phyloP scores from a whole-genome alignment of 1,140 invertebrate species.

The Drosophila parabipectinata region DNA sequence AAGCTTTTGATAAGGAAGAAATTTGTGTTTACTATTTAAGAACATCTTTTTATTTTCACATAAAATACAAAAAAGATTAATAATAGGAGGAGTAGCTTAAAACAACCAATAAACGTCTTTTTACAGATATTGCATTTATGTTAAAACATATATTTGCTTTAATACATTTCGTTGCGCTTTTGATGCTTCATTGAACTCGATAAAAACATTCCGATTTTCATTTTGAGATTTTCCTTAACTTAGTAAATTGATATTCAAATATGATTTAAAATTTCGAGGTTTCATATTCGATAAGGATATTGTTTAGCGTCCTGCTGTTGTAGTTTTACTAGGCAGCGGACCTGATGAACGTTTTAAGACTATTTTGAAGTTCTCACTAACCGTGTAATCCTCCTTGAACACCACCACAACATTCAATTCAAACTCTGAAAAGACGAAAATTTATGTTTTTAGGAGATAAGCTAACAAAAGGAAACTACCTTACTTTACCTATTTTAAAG shows the following conservation, averaged over 20 bases:
- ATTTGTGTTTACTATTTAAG: too few species aligned
- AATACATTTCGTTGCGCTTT: neutral
- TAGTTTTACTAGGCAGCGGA: conserved; percentile 49
- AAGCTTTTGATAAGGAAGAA: neutral
- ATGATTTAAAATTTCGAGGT: neutral
- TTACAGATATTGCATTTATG: neutral
- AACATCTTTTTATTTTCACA: neutral
- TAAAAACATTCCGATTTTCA: neutral
- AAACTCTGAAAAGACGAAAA: conserved; percentile 91
- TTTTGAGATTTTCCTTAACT: neutral
- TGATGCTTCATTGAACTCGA: neutral
- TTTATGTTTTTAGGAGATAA: neutral
- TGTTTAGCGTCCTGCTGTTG: conserved; percentile 46
- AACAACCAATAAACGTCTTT: neutral
- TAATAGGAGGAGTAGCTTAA: too few species aligned
- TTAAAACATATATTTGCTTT: neutral
- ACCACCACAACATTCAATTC: conserved; percentile 97
- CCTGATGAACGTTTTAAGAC: conserved; percentile 62
- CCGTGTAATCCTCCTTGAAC: conserved; percentile 96
- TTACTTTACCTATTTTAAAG: conserved; percentile 95
- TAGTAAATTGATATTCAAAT: neutral
- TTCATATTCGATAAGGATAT: neutral
- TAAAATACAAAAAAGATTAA: too few species aligned
- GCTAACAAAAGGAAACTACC: neutral
- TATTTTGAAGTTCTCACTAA: conserved; percentile 96